Evolutionary conservation across 2,113 vertebrate species (phyloP), one percentile per base, ranked within the genome.

Genomic region (Chaenocephalus aceratus): DNA sequence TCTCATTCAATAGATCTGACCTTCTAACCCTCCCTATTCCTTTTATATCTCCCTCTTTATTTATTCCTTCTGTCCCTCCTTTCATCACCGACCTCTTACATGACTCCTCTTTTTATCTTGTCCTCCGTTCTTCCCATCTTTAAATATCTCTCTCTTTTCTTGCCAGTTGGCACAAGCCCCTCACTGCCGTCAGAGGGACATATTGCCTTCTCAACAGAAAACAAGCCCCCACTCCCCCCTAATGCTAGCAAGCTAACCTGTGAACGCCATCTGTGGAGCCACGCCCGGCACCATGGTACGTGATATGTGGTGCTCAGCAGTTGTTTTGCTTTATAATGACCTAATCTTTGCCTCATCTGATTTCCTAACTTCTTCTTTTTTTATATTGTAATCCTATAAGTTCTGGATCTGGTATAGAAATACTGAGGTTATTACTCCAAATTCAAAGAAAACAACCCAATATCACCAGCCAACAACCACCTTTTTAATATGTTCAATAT

Each of bases 151-250:
- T 75, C 72, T 72, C 36, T 67, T 49, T 18, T 68, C 41, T 68
- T 87, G 89, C 87, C 92, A 88, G 85, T 86, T 93, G 92, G 90
- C 88, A 41, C 16, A 0, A 26, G 52, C 67, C 67, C 46, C 79
- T 76, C 46, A 0, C 75, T 64, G 83, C 81, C 82, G 81, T 90
- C 82, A 84, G 71, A 84, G 82, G 75, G 77, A 91, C 89, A 89
- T 92, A 91, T 90, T 91, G 89, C 84, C 84, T 85, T 60, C 86
- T 84, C 82, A 77, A 79, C 86, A 87, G 84, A 89, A 84, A 88
- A 69, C 79, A 63, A 48, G 15, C 67, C 46, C 46, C 61, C 3
- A 41, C 49, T 6, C 12, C 10, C 58, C 62, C 44, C 34, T 41
- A n/a, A 44, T 3, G 41, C 54, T 54, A 46, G 53, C 54, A 52